A percentile compares a stretch with the other conserved stretches of the same genome.
Evolutionary conservation across 1,140 invertebrate species (phyloP).

Genomic region (Heliconius melpomene): DNA sequence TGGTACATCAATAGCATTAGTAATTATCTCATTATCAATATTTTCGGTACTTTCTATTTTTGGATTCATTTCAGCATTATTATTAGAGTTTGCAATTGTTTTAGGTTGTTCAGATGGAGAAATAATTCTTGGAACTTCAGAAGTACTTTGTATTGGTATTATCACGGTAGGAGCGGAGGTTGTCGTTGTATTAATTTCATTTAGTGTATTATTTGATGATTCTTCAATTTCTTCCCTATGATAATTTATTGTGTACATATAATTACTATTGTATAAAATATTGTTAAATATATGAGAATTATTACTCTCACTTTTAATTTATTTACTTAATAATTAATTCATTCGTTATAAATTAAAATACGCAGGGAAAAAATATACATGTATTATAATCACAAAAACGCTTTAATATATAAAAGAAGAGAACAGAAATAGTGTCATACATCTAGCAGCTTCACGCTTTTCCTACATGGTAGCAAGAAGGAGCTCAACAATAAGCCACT

Average conservation of each 20-base stretch:
- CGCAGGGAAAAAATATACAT: no score
- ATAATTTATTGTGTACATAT: slow-evolving; percentile 10
- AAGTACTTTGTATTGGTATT: background rate
- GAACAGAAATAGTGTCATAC: no score
- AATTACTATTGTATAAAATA: background rate
- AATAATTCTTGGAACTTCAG: background rate
- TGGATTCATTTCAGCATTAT: slow-evolving; percentile 23
- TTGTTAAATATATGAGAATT: background rate
- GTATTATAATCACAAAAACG: no score
- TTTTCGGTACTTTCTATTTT: slow-evolving; percentile 20
- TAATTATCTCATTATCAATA: slow-evolving; percentile 30
- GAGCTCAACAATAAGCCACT: no score
- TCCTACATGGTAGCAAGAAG: no score
- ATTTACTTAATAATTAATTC: no score
- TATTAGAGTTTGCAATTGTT: slow-evolving; percentile 36
- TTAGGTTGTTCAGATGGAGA: slow-evolving; percentile 14
- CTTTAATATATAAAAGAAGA: no score
- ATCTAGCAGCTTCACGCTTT: no score
- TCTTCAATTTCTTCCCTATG: slow-evolving; percentile 61
- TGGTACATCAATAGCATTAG: slow-evolving; percentile 15
- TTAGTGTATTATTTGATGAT: slow-evolving; percentile 37
- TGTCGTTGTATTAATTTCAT: slow-evolving; percentile 47
- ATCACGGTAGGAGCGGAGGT: slow-evolving; percentile 41
- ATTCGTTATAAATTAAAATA: no score
- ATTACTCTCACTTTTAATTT: no score